Conservation (phyloP, 2,888 invertebrate species). For the Tortrix viridana region DNA sequence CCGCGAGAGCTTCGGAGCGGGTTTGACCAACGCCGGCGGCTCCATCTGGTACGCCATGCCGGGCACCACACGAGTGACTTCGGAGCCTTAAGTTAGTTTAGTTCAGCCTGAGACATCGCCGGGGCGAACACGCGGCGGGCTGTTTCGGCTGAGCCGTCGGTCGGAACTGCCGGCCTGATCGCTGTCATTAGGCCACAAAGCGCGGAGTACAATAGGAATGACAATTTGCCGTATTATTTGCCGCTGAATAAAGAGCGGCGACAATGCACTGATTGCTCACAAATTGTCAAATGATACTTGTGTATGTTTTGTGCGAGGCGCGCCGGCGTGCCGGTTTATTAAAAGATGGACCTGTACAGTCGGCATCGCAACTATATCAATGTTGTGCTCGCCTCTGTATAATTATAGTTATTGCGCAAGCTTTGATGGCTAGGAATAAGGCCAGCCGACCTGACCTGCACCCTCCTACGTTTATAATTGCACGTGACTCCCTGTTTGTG, state of each 20-base stretch:
- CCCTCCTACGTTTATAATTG: no score
- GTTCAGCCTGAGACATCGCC: neutral
- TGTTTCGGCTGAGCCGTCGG: conserved; percentile 52
- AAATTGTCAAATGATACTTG: conserved; percentile 84
- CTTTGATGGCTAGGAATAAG: neutral
- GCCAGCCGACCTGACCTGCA: no score
- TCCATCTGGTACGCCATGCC: conserved; percentile 69
- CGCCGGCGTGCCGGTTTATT: conserved; percentile 71
- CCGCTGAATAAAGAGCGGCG: conserved; percentile 82
- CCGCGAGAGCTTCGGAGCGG: conserved; percentile 72
- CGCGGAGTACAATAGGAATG: conserved; percentile 74
- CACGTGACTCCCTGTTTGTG: no score
- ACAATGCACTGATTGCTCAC: conserved; percentile 84
- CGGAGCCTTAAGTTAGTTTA: conserved; percentile 12
- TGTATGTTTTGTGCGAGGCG: conserved; percentile 78
- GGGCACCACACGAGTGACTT: neutral
- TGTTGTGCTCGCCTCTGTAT: neutral
- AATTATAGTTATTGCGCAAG: neutral
- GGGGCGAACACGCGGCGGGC: neutral
- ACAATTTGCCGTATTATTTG: conserved; percentile 84
- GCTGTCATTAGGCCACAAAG: conserved; percentile 81
- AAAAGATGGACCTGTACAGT: conserved; percentile 51
- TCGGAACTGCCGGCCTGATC: conserved; percentile 74
- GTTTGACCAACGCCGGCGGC: conserved; percentile 52
- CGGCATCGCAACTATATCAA: neutral